phyloP scores from a whole-genome alignment of 2,888 invertebrate genomes.

The Erebia epiphron region DNA sequence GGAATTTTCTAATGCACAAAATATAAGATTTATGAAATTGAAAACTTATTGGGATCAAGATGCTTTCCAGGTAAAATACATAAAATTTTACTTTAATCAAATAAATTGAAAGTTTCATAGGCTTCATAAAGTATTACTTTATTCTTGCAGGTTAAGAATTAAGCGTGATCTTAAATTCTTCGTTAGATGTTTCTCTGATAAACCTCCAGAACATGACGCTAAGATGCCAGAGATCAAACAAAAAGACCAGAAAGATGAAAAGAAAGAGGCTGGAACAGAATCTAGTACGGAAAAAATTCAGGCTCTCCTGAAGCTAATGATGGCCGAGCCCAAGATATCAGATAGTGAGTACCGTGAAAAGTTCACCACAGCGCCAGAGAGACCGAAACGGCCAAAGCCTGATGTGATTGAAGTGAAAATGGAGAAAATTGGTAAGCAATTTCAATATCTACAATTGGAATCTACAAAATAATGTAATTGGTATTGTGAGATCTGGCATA shows the following conservation, averaged over 20 bases:
- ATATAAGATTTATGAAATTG: not conserved
- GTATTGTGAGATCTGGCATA: too few relatives aligned
- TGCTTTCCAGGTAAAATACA: slow-evolving; percentile 41
- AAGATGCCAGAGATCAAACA: slow-evolving; percentile 51
- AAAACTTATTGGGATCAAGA: slow-evolving; percentile 7
- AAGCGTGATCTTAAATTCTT: slow-evolving; percentile 43
- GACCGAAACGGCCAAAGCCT: slow-evolving; percentile 50
- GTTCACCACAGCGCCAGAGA: slow-evolving; percentile 65
- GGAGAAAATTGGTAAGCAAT: slow-evolving; percentile 64
- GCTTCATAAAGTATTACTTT: not conserved
- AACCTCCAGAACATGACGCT: slow-evolving; percentile 56
- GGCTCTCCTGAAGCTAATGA: slow-evolving; percentile 66
- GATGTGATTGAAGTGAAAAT: slow-evolving; percentile 63
- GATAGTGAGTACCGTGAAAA: slow-evolving; percentile 65
- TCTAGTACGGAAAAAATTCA: slow-evolving; percentile 70
- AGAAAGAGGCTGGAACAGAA: slow-evolving; percentile 47
- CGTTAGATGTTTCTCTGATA: slow-evolving; percentile 46
- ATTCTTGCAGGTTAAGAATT: slow-evolving; percentile 45
- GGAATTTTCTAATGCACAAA: not conserved
- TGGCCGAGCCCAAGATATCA: slow-evolving; percentile 62
- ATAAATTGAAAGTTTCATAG: not conserved
- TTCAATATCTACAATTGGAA: too few relatives aligned
- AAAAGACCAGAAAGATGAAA: slow-evolving; percentile 43
- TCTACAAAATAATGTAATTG: too few relatives aligned
- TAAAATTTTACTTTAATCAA: too few relatives aligned